These are phyloP conservation scores for Tachycineta bicolor DNA, from an alignment of 2,113 vertebrate species.

Conservation along the genomic window DNA sequence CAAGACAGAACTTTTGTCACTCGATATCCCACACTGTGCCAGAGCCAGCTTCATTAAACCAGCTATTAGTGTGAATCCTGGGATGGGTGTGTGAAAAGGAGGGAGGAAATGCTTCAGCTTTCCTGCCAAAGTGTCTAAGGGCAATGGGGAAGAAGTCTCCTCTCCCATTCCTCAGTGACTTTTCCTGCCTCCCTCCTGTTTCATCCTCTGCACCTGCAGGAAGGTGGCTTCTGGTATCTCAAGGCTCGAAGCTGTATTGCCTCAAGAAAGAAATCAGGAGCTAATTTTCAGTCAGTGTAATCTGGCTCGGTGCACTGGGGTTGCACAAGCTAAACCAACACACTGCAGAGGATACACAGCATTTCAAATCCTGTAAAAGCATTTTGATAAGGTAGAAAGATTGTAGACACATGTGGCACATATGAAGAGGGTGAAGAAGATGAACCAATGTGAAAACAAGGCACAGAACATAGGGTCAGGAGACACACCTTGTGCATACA, in stretches of 20 bases:
- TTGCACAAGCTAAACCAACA: neutral
- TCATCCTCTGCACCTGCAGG: neutral
- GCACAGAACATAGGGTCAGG: neutral
- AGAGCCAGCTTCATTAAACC: neutral
- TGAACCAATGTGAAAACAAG: neutral
- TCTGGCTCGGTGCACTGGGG: neutral
- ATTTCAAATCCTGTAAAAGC: neutral
- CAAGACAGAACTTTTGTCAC: no score
- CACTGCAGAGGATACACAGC: neutral
- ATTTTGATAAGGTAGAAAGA: neutral
- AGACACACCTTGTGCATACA: neutral
- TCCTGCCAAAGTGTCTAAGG: neutral
- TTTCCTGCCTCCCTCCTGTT: neutral
- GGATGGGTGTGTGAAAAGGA: neutral
- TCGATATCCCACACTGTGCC: neutral
- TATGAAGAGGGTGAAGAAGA: neutral
- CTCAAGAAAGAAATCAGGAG: neutral
- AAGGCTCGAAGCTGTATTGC: neutral
- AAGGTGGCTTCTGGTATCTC: neutral
- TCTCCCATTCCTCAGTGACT: neutral
- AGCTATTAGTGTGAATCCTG: neutral
- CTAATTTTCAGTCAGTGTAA: neutral
- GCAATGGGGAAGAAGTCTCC: accelerated
- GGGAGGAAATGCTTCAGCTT: neutral
- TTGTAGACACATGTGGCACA: accelerated